Conservation (phyloP, 2,113 vertebrate genomes). For the Sinocyclocheilus grahami region DNA sequence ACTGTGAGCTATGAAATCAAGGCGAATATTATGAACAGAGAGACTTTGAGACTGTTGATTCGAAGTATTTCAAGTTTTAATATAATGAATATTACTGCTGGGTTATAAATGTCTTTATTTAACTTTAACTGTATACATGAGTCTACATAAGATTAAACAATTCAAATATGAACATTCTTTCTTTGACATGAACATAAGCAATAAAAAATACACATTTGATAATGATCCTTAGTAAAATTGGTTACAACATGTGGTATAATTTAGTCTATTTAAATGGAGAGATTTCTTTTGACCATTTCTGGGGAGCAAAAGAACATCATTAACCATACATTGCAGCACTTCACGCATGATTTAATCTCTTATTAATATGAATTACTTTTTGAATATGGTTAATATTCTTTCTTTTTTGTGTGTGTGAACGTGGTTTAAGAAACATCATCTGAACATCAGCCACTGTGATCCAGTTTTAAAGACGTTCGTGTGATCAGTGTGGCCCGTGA, state of each 20-base stretch:
- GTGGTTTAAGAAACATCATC: neutral
- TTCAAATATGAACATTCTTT: neutral
- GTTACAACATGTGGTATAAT: neutral
- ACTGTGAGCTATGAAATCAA: neutral
- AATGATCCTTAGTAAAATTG: neutral
- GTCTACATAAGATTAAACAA: conserved; percentile 6
- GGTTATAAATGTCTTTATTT: conserved; percentile 8
- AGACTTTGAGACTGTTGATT: neutral
- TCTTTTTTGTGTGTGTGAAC: neutral
- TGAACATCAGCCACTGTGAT: neutral
- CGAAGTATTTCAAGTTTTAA: neutral
- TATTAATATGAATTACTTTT: neutral
- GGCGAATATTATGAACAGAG: neutral
- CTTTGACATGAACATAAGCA: neutral
- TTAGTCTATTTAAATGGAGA: neutral
- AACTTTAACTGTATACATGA: neutral
- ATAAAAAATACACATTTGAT: neutral
- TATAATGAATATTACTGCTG: neutral
- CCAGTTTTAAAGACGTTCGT: neutral
- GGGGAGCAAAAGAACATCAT: conserved; percentile 8
- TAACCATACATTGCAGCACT: neutral
- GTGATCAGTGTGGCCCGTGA: neutral
- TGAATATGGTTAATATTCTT: neutral
- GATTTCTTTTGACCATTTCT: neutral
- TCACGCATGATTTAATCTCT: neutral